phyloP scores from a whole-genome alignment of 2,113 vertebrate species.

The Chaetura pelagica region DNA sequence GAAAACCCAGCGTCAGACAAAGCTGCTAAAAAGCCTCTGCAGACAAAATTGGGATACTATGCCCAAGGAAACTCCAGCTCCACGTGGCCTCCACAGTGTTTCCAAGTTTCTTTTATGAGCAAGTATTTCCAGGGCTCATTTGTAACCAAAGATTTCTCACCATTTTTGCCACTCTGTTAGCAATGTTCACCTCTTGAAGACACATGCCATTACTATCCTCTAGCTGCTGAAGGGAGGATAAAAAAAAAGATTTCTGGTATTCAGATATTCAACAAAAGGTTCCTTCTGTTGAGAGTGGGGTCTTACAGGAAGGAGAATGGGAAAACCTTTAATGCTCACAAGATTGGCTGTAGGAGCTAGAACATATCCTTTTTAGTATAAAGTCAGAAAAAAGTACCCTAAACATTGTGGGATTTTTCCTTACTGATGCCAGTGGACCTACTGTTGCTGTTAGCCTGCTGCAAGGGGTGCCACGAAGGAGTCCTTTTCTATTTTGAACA shows the following conservation, averaged over 20 bases:
- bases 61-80: background rate
- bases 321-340: background rate
- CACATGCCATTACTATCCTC: background rate
- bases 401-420: background rate
- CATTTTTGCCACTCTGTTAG: background rate
- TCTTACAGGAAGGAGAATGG: background rate
- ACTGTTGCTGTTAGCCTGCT: background rate
- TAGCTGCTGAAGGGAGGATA: background rate
- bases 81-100: rapidly evolving
- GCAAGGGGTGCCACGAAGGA: rapidly evolving
- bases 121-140: background rate
- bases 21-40: background rate
- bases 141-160: background rate
- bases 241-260: background rate
- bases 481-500: background rate
- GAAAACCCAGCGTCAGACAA: background rate
- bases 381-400: background rate
- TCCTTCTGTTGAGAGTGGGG: background rate
- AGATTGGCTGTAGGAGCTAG: background rate
- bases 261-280: background rate
- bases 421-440: background rate
- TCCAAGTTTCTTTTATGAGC: background rate
- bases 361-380: background rate
- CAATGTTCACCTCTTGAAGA: background rate
- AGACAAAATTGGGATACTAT: background rate